Conservation (phyloP, 2,113 vertebrate species). For the Circaetus cinerascens region DNA sequence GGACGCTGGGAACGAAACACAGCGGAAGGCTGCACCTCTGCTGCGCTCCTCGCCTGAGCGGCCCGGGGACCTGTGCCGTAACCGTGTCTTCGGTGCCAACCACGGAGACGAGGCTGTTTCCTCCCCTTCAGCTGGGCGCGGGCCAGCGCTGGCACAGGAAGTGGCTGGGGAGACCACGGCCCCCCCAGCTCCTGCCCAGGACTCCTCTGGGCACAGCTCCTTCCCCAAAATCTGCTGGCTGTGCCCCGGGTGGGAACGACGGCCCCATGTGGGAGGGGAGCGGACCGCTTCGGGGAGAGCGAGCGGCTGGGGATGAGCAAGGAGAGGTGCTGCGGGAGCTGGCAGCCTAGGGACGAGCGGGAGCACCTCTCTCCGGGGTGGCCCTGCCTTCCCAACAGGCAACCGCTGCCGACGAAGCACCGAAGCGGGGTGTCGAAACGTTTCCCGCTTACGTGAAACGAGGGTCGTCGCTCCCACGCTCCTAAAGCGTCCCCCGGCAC, state of each 20-base stretch:
- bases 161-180: accelerated
- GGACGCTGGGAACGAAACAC: accelerated
- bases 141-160: accelerated
- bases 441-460: accelerated
- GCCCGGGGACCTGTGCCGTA: not conserved
- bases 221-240: not conserved
- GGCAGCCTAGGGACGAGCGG: not conserved
- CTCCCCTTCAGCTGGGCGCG: accelerated
- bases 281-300: not conserved
- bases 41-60: accelerated
- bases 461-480: not conserved
- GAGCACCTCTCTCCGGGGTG: accelerated
- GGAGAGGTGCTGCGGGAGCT: accelerated
- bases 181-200: not conserved
- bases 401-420: accelerated
- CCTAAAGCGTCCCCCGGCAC: accelerated
- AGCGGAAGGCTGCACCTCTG: not conserved
- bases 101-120: accelerated
- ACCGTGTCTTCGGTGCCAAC: accelerated
- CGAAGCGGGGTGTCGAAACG: accelerated
- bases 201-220: not conserved
- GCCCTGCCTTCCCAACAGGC: not conserved
- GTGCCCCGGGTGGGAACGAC: accelerated
- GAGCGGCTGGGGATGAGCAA: not conserved
- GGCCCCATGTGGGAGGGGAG: not conserved